Conservation (phyloP, 2,113 vertebrate species). For the Oriolus oriolus region DNA sequence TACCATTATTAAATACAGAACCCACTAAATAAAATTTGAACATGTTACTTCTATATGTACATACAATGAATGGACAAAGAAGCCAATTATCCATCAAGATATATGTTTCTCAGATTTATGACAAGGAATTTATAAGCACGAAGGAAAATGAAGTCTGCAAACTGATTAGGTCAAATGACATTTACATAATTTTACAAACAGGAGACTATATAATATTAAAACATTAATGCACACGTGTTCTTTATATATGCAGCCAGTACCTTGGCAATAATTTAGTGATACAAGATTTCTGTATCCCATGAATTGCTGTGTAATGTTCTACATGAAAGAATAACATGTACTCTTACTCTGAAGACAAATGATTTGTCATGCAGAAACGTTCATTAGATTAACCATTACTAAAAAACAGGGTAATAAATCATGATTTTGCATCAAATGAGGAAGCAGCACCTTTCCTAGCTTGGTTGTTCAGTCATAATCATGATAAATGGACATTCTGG, state of each 20-base stretch:
- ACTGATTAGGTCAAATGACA: not conserved
- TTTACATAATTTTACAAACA: not conserved
- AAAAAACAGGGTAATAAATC: slow-evolving; percentile 74
- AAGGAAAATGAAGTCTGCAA: not conserved
- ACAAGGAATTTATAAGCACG: not conserved
- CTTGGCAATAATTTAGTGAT: not conserved
- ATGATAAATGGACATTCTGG: slow-evolving; percentile 74
- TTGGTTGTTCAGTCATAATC: slow-evolving; percentile 69
- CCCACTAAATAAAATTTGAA: not conserved
- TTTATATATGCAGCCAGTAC: not conserved
- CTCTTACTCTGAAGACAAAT: slow-evolving; percentile 55
- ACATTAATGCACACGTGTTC: not conserved
- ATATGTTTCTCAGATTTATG: not conserved
- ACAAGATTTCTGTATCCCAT: not conserved
- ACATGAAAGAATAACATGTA: slow-evolving; percentile 56
- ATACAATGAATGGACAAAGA: not conserved
- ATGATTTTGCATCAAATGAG: slow-evolving; percentile 68
- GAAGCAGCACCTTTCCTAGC: slow-evolving; percentile 64
- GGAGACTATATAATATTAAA: not conserved
- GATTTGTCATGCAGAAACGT: slow-evolving; percentile 65
- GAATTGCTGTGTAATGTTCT: slow-evolving; percentile 36
- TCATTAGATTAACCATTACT: slow-evolving; percentile 65
- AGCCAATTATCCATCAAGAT: not conserved
- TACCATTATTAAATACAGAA: not conserved
- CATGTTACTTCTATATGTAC: not conserved